phyloP scores from a whole-genome alignment of 2,797 vertebrate genomes.

The Myoxocephalus aenaeus region DNA sequence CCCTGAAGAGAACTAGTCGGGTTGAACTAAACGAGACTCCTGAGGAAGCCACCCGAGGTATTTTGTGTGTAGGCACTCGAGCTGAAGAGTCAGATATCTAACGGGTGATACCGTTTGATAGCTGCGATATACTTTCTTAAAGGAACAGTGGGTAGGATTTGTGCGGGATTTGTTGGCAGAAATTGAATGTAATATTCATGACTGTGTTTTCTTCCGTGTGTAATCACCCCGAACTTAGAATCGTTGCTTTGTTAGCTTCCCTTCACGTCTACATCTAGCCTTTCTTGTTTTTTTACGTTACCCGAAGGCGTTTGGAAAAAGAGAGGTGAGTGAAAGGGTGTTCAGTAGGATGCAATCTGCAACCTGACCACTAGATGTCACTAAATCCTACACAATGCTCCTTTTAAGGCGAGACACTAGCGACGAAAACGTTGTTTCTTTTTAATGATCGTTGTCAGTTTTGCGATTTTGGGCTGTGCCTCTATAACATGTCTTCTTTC shows the following conservation, averaged over 20 bases:
- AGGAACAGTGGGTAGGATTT: background rate
- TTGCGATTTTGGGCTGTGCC: background rate
- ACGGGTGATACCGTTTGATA: background rate
- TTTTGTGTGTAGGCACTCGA: background rate
- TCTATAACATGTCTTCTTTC: background rate
- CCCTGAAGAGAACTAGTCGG: background rate
- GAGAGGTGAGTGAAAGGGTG: too few relatives aligned
- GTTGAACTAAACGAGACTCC: slow-evolving; percentile 2
- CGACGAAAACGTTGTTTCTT: background rate
- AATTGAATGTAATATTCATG: background rate
- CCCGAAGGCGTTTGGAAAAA: too few relatives aligned
- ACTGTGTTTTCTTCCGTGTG: background rate
- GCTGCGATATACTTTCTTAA: background rate
- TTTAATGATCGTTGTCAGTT: background rate
- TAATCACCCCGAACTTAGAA: background rate
- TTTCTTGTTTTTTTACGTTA: too few relatives aligned
- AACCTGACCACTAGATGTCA: background rate
- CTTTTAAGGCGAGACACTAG: background rate
- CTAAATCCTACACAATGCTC: background rate
- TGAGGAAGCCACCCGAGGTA: background rate
- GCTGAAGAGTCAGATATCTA: background rate
- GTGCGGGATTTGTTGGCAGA: background rate
- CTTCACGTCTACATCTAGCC: background rate
- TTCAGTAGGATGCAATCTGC: background rate
- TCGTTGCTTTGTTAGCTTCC: too few relatives aligned